These are phyloP conservation scores for Scolopax bukidnonensis DNA, from an alignment of 2,797 vertebrate genomes.

Conservation along the genomic window DNA sequence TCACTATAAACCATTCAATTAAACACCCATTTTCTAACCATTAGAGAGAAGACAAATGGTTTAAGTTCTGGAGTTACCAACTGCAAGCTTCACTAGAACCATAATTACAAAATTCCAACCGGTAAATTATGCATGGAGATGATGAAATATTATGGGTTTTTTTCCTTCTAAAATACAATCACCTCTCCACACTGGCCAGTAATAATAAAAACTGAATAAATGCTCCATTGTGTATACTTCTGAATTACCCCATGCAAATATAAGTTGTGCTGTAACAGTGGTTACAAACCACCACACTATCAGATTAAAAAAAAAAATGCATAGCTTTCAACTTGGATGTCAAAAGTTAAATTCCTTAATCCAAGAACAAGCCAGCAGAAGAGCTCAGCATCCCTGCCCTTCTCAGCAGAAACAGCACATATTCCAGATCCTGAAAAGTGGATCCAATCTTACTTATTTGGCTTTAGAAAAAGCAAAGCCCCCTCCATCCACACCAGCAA, in stretches of 20 bases:
- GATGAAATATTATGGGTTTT: neutral
- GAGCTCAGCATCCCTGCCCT: neutral
- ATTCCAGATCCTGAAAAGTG: neutral
- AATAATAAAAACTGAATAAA: constrained; percentile 44
- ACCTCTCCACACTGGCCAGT: constrained; percentile 4
- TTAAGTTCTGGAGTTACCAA: constrained; percentile 42
- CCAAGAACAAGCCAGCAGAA: neutral
- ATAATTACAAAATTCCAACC: constrained; percentile 41
- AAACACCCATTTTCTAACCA: constrained; percentile 15
- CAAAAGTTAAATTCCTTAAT: neutral
- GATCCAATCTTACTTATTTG: neutral
- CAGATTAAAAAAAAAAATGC: neutral
- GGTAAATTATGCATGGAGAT: constrained; percentile 13
- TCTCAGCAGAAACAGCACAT: neutral
- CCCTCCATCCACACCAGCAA: too few species aligned
- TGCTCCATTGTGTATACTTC: neutral
- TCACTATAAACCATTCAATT: neutral
- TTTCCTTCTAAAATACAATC: constrained; percentile 37
- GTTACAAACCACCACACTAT: constrained; percentile 7
- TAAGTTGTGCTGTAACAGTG: neutral
- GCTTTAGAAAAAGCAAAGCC: neutral
- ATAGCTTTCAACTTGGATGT: neutral
- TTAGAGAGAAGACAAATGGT: neutral
- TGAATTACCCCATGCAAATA: neutral
- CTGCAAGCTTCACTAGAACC: constrained; percentile 30